phyloP scores from a whole-genome alignment of 1,140 invertebrate species.

The Drosophila orena region DNA sequence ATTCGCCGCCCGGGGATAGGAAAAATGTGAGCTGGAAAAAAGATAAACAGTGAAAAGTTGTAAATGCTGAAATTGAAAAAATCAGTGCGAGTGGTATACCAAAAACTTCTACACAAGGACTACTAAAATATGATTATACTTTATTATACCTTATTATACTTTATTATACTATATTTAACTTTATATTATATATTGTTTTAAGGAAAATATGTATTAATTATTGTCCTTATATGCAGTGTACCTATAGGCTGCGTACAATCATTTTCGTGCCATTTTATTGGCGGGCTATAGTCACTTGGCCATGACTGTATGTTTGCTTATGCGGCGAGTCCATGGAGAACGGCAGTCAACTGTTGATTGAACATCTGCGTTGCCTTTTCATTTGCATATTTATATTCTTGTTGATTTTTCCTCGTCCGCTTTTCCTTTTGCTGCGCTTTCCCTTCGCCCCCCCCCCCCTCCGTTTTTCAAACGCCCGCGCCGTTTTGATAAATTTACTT shows the following conservation, averaged over 20 bases:
- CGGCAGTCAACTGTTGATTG: conserved; percentile 56
- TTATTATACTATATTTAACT: too few relatives aligned
- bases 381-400: conserved; percentile 76
- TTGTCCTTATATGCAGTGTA: too few relatives aligned
- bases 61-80: conserved; percentile 24
- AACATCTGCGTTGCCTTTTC: conserved; percentile 65
- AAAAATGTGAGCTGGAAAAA: conserved; percentile 12
- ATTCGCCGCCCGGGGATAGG: not conserved
- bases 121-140: too few relatives aligned
- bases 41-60: conserved; percentile 34
- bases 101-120: too few relatives aligned
- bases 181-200: too few relatives aligned
- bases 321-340: conserved; percentile 14
- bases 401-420: conserved; percentile 35
- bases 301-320: conserved; percentile 4
- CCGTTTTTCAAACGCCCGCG: not conserved
- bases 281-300: conserved; percentile 1
- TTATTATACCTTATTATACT: too few relatives aligned
- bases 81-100: too few relatives aligned
- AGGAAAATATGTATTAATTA: too few relatives aligned
- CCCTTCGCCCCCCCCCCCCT: not conserved
- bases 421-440: conserved; percentile 5
- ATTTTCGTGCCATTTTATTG: not conserved
- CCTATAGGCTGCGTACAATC: too few relatives aligned
- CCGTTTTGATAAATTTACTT: not conserved